Evolutionary conservation across 2,888 invertebrate genomes (phyloP).

Genomic region (Oxytorus armatus): DNA sequence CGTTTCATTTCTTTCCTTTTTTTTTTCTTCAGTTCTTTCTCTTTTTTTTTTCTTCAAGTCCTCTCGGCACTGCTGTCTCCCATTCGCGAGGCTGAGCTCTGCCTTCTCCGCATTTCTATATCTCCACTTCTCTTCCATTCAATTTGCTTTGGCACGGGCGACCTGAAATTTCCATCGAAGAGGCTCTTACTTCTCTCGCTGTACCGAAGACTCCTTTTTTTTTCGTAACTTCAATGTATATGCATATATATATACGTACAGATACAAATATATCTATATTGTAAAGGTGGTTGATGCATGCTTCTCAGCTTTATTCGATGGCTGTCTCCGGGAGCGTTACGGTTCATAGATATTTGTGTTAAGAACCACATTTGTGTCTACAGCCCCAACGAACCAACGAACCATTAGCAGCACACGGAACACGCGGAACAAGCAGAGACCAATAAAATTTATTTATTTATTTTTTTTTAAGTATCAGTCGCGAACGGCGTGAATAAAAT

Average conservation of each 20-base stretch:
- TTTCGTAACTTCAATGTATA: constrained; percentile 26
- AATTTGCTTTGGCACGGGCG: constrained; percentile 64
- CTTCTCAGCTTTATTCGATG: constrained; percentile 32
- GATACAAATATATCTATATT: neutral
- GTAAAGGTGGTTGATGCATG: neutral
- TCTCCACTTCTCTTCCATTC: constrained; percentile 63
- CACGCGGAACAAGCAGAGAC: neutral
- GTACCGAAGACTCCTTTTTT: constrained; percentile 41
- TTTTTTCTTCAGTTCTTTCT: constrained; percentile 28
- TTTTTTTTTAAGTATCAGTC: no score
- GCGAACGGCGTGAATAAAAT: no score
- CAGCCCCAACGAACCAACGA: constrained; percentile 27
- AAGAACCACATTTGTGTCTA: neutral
- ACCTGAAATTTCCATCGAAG: constrained; percentile 67
- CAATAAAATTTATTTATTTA: no score
- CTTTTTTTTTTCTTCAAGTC: constrained; percentile 36
- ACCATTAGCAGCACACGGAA: constrained; percentile 5
- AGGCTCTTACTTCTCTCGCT: constrained; percentile 54
- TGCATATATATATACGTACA: neutral
- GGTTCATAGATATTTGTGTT: constrained; percentile 1
- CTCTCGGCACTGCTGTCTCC: constrained; percentile 44
- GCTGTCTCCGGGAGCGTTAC: constrained; percentile 16
- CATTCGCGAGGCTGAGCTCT: constrained; percentile 40
- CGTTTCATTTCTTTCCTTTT: constrained; percentile 42
- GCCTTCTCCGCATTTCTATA: constrained; percentile 44